Percentiles rank a stretch among this genome's conserved stretches.
Conservation (phyloP, 2,113 vertebrate genomes). For the Marmota flaviventris region DNA sequence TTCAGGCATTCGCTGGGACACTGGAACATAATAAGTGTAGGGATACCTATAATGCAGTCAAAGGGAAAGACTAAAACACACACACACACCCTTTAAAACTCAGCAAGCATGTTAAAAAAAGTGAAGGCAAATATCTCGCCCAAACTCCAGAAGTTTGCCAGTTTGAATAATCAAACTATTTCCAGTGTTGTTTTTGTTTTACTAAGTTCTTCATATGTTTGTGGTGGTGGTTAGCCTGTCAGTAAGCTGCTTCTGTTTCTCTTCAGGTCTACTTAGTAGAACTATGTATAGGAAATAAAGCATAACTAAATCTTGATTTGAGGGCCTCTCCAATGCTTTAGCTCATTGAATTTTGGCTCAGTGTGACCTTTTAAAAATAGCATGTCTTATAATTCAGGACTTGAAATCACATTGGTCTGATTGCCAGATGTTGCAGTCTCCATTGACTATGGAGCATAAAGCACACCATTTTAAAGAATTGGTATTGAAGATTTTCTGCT, state of each 20-base stretch:
- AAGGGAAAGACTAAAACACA: neutral
- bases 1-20: neutral
- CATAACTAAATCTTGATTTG: neutral
- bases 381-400: neutral
- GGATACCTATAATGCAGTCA: neutral
- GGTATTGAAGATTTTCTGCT: constrained; percentile 67
- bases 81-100: neutral
- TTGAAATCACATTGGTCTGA: neutral
- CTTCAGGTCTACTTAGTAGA: neutral
- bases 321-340: neutral
- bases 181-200: neutral
- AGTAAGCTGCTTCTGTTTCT: neutral
- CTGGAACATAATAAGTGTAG: neutral
- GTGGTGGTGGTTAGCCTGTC: neutral
- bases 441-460: neutral
- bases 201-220: neutral
- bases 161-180: neutral
- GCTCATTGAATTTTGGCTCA: neutral
- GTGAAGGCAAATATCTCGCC: neutral
- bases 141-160: neutral
- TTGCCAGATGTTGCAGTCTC: constrained; percentile 42
- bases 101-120: neutral
- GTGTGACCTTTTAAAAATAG: neutral
- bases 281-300: neutral
- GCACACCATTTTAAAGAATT: constrained; percentile 7